These are phyloP conservation scores for Phyllotreta striolata DNA, from an alignment of 2,888 invertebrate genomes.

Conservation along the genomic window DNA sequence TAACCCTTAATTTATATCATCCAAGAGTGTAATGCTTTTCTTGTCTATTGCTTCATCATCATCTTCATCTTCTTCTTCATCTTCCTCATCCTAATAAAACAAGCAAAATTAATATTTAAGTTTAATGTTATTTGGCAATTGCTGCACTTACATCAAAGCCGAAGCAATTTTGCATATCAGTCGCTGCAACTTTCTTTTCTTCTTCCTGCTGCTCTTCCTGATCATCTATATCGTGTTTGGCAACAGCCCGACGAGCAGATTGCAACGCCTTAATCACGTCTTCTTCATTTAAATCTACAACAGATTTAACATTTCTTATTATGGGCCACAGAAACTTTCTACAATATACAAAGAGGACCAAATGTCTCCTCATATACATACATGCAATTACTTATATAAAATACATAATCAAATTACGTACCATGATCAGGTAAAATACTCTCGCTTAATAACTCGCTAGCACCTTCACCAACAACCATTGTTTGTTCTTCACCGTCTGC, in stretches of 20 bases:
- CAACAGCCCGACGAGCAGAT: constrained; percentile 54
- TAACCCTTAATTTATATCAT: constrained; percentile 49
- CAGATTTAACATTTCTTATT: too few relatives aligned
- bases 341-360: too few relatives aligned
- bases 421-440: constrained; percentile 59
- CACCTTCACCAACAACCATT: constrained; percentile 65
- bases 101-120: not conserved
- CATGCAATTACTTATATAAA: constrained; percentile 23
- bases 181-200: constrained; percentile 59
- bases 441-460: constrained; percentile 60
- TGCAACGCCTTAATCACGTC: constrained; percentile 61
- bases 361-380: too few relatives aligned
- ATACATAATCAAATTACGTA: constrained; percentile 33
- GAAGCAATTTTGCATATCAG: constrained; percentile 81
- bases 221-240: constrained; percentile 51
- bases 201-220: constrained; percentile 51
- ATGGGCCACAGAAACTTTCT: too few relatives aligned
- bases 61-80: constrained; percentile 61
- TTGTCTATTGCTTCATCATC: constrained; percentile 49
- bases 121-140: too few relatives aligned
- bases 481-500: constrained; percentile 73
- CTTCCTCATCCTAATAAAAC: constrained; percentile 45
- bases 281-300: constrained; percentile 61
- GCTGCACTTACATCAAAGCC: constrained; percentile 75
- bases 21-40: constrained; percentile 56